phyloP scores from a whole-genome alignment of 1,140 invertebrate genomes.

The Drosophila orena region DNA sequence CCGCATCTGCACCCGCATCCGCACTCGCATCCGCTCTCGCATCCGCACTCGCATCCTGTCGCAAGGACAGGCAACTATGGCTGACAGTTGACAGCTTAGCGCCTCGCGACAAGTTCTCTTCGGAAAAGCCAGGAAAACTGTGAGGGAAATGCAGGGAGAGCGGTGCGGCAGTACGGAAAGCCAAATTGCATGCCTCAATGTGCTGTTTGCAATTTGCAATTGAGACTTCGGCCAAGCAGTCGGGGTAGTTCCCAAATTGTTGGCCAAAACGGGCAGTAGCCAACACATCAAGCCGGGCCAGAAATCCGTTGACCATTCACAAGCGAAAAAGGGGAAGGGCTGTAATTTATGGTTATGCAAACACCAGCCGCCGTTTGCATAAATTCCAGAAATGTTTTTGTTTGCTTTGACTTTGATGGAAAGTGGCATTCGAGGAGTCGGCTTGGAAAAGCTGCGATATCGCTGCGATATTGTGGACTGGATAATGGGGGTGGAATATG shows the following conservation, averaged over 20 bases:
- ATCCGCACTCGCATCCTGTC: slow-evolving; percentile 39
- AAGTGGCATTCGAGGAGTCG: slow-evolving; percentile 22
- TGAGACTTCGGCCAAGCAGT: slow-evolving; percentile 63
- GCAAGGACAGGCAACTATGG: slow-evolving; percentile 30
- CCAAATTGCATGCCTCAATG: slow-evolving; percentile 73
- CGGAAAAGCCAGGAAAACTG: slow-evolving; percentile 8
- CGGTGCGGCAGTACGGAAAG: slow-evolving; percentile 13
- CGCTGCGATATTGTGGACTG: slow-evolving; percentile 1
- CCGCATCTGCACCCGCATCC: too few species aligned
- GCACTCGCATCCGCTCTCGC: slow-evolving; percentile 47
- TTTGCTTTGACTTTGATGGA: slow-evolving; percentile 74
- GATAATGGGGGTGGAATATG: slow-evolving; percentile 25
- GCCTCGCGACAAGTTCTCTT: slow-evolving; percentile 58
- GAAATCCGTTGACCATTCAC: slow-evolving; percentile 38
- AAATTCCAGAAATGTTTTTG: slow-evolving; percentile 74
- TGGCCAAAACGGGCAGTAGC: slow-evolving; percentile 8
- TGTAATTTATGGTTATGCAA: slow-evolving; percentile 72
- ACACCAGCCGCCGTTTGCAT: slow-evolving; percentile 67
- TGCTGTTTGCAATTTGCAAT: slow-evolving; percentile 81
- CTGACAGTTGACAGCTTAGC: slow-evolving; percentile 80
- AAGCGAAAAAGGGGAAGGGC: background rate
- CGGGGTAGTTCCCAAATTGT: background rate
- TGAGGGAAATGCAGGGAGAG: background rate
- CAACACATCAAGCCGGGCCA: slow-evolving; percentile 20
- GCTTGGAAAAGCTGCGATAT: background rate